Evolutionary conservation across 2,113 vertebrate species (phyloP).

Genomic region (Lipotes vexillifer): DNA sequence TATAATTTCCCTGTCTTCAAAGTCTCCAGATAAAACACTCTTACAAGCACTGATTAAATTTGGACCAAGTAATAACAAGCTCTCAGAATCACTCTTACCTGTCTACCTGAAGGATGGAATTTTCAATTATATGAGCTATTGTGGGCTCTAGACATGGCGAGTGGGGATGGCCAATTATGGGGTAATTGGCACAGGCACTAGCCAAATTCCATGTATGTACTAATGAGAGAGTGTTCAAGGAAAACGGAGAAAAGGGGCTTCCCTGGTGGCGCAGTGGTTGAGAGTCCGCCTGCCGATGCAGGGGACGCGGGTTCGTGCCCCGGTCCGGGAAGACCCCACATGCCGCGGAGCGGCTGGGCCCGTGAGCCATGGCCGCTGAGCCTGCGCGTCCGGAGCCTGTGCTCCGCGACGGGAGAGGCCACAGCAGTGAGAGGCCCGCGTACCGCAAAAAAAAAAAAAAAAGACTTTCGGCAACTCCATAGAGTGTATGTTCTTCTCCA

Average conservation of each 20-base stretch:
- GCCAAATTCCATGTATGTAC: not conserved
- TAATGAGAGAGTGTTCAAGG: not conserved
- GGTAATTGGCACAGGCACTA: not conserved
- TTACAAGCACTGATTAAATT: not conserved
- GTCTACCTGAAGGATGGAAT: not conserved
- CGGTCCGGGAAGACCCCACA: too few species aligned
- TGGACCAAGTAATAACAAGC: not conserved
- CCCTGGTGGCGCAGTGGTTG: too few species aligned
- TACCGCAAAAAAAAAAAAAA: not conserved
- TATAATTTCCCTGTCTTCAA: not conserved
- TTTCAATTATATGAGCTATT: not conserved
- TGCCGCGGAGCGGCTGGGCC: too few species aligned
- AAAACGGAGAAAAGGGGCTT: not conserved
- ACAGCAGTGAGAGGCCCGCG: too few species aligned
- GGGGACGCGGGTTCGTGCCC: too few species aligned
- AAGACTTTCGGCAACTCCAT: not conserved
- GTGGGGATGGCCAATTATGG: not conserved
- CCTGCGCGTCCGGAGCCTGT: too few species aligned
- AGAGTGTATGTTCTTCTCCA: not conserved
- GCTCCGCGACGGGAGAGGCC: too few species aligned
- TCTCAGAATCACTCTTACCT: not conserved
- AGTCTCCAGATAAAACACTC: not conserved
- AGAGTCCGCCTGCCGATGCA: too few species aligned
- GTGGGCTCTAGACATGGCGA: not conserved
- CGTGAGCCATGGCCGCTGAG: too few species aligned